A percentile compares a stretch with the other conserved stretches of the same genome.
phyloP scores from a whole-genome alignment of 2,888 invertebrate genomes.

The Scelioninae gen. 2 region DNA sequence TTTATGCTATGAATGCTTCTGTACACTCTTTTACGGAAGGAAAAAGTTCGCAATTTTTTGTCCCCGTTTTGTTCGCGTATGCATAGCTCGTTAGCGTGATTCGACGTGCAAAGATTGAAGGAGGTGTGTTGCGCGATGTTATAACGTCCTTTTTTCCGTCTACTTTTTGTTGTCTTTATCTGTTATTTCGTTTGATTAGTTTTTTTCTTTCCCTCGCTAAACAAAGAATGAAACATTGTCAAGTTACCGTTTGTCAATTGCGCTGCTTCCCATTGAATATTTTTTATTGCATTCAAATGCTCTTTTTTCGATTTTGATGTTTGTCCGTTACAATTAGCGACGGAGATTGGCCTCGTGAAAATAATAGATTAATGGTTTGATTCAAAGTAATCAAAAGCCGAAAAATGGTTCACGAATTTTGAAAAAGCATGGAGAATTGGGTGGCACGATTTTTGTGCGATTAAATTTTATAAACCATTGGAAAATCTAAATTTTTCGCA shows the following conservation, averaged over 20 bases:
- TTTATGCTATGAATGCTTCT: slow-evolving; percentile 49
- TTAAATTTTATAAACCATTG: too few relatives aligned
- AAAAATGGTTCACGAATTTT: too few relatives aligned
- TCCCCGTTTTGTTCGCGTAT: slow-evolving; percentile 49
- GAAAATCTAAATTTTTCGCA: too few relatives aligned
- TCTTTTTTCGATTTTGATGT: slow-evolving; percentile 3
- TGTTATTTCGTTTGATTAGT: slow-evolving; percentile 50
- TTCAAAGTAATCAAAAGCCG: too few relatives aligned
- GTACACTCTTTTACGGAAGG: slow-evolving; percentile 46
- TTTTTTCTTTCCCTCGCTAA: slow-evolving; percentile 5
- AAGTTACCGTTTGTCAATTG: slow-evolving; percentile 25
- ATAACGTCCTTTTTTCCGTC: slow-evolving; percentile 24
- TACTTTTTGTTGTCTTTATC: slow-evolving; percentile 19
- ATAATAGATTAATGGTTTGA: not conserved
- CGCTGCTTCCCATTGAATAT: slow-evolving; percentile 32
- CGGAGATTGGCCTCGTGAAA: too few relatives aligned
- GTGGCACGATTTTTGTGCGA: not conserved
- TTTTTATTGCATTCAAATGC: slow-evolving; percentile 21
- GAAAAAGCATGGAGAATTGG: too few relatives aligned
- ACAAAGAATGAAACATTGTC: slow-evolving; percentile 29
- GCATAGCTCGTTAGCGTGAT: slow-evolving; percentile 59
- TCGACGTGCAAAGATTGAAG: slow-evolving; percentile 52
- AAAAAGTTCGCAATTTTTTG: slow-evolving; percentile 53
- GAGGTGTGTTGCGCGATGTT: slow-evolving; percentile 37
- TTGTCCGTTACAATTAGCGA: too few relatives aligned